A percentile compares a stretch with the other conserved stretches of the same genome.
These are phyloP conservation scores for Lerista edwardsae DNA, from an alignment of 2,797 vertebrate species.

Conservation along the genomic window DNA sequence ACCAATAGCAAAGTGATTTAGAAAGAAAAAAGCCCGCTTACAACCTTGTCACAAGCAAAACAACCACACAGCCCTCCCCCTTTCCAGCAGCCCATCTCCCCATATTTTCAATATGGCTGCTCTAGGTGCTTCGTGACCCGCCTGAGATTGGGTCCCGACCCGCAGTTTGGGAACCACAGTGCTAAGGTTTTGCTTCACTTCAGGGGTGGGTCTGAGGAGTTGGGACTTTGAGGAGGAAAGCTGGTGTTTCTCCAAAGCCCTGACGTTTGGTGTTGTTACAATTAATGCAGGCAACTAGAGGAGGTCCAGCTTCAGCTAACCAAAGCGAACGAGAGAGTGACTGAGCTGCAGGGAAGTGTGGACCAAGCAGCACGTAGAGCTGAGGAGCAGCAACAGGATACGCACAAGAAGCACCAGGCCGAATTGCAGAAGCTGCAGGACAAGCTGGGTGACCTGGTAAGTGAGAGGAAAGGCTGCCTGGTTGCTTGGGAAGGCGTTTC, in stretches of 20 bases:
- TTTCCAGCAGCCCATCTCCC: too few relatives aligned
- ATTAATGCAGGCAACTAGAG: conserved; percentile 83
- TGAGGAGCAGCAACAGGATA: conserved; percentile 81
- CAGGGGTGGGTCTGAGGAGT: not conserved
- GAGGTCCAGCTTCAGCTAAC: conserved; percentile 86
- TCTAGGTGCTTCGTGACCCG: too few relatives aligned
- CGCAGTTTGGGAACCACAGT: too few relatives aligned
- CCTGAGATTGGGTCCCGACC: too few relatives aligned
- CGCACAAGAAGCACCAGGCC: conserved; percentile 75
- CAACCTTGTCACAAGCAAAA: too few relatives aligned
- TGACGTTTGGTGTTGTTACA: conserved; percentile 23
- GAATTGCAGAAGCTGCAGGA: conserved; percentile 81
- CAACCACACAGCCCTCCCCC: too few relatives aligned
- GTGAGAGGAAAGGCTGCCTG: conserved; percentile 18
- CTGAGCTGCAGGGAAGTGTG: conserved; percentile 79
- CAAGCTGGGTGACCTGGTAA: conserved; percentile 84
- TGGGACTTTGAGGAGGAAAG: too few relatives aligned
- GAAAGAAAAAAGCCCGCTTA: too few relatives aligned
- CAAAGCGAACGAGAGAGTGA: conserved; percentile 84
- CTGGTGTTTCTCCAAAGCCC: not conserved
- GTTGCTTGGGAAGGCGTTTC: not conserved
- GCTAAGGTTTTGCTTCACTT: too few relatives aligned
- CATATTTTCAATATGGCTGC: too few relatives aligned
- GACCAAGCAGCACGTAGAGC: conserved; percentile 80
- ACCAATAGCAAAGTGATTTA: too few relatives aligned